A percentile compares a stretch with the other conserved stretches of the same genome.
These are phyloP conservation scores for Asbolus verrucosus DNA, from an alignment of 1,140 invertebrate species.

Conservation along the genomic window DNA sequence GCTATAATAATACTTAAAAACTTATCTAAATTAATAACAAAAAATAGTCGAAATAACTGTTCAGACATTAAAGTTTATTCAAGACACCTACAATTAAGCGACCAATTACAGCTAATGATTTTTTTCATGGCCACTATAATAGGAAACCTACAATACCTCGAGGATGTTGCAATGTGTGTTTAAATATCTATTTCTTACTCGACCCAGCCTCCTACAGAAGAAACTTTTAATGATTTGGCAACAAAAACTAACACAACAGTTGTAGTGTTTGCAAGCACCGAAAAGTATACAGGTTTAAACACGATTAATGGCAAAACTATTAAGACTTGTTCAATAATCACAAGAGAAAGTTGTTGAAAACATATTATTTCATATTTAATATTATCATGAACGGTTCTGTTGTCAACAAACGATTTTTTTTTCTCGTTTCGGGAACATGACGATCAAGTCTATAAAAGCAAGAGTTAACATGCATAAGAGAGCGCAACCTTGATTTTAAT, in stretches of 20 bases:
- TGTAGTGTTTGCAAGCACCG: constrained; percentile 14
- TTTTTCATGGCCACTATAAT: constrained; percentile 25
- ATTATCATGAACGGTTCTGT: too few species aligned
- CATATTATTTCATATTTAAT: too few species aligned
- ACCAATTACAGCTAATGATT: constrained; percentile 25
- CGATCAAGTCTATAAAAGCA: too few species aligned
- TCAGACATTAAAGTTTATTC: constrained; percentile 13
- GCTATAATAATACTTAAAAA: neutral
- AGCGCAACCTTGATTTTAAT: too few species aligned
- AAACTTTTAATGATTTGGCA: constrained; percentile 11
- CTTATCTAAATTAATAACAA: neutral
- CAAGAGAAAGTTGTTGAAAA: too few species aligned
- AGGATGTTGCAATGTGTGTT: constrained; percentile 1
- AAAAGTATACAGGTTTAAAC: constrained; percentile 23
- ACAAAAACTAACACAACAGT: constrained; percentile 22
- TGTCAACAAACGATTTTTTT: too few species aligned
- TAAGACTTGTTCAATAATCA: too few species aligned
- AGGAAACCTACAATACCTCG: constrained; percentile 21
- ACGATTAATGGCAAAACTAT: too few species aligned
- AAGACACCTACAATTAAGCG: constrained; percentile 31
- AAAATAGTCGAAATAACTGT: neutral
- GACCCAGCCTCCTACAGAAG: neutral
- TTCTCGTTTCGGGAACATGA: too few species aligned
- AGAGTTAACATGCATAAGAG: too few species aligned
- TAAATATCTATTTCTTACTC: neutral